phyloP scores from a whole-genome alignment of 2,888 invertebrate species.

The Spodoptera picta region DNA sequence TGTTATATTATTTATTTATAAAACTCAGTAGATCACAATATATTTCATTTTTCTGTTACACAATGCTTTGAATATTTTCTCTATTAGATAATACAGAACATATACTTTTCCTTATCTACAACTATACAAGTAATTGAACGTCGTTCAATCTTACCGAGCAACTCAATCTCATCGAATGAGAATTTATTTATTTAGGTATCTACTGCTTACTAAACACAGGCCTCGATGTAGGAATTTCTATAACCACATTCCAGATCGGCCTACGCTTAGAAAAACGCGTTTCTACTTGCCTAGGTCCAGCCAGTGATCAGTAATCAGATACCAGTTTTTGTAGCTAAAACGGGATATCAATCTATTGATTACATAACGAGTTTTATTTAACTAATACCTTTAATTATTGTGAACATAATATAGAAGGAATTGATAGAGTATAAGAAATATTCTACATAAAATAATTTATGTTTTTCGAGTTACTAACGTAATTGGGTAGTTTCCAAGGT shows the following conservation, averaged over 20 bases:
- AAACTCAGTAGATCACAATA: no score
- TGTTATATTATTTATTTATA: no score
- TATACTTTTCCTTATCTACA: no score
- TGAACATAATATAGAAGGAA: no score
- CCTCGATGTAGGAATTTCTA: constrained; percentile 38
- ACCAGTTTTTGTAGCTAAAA: constrained; percentile 34
- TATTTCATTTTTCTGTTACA: no score
- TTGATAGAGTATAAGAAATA: no score
- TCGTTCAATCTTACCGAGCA: constrained; percentile 25
- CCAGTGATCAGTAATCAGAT: constrained; percentile 24
- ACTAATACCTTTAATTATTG: no score
- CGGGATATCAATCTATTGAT: constrained; percentile 4
- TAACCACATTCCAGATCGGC: constrained; percentile 45
- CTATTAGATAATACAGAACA: no score
- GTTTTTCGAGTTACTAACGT: no score
- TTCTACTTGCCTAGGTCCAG: constrained; percentile 20
- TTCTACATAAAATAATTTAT: no score
- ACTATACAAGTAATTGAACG: not conserved
- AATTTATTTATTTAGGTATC: constrained; percentile 21
- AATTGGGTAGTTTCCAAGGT: no score
- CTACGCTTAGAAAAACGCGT: constrained; percentile 36
- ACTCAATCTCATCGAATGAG: constrained; percentile 30
- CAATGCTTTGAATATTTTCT: no score
- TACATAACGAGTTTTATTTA: constrained; percentile 31
- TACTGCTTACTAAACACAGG: constrained; percentile 11